Base-by-base conservation (phyloP, 2,888 invertebrate species). In the Torymus tubicola region DNA sequence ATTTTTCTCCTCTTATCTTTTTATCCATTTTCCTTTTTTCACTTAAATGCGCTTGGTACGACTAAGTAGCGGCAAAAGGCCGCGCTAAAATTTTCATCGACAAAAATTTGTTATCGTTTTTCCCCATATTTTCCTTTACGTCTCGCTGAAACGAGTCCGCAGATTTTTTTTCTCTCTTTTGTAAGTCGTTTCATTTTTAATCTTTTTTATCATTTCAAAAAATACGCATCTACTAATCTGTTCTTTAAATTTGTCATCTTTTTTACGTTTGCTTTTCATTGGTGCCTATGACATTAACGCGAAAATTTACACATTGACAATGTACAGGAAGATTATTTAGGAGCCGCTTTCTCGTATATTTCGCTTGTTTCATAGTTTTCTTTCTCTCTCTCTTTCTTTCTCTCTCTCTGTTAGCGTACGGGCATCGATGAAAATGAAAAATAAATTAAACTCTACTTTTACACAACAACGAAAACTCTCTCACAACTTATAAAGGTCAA, bases 11-110 rank as follows among this genome's bases (percentile, higher is more conserved):
- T 21, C 53, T 24, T 57, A 77, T 57, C 53, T 63, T 73, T 60
- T 64, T 74, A 80, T 77, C 50, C 61, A 60, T 55, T 64, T 84
- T 50, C 31, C n/a, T 77, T 70, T 61, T 14, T 12, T n/a, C 85
- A 86, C 84, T 87, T 90, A 90, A 90, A 90, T 90, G 90, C 90
- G 87, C 83, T 90, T 88, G 90, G 90, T 90, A 90, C 89, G 90
- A 90, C 89, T 88, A 88, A 85, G 75, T 83, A 81, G 74, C 82
- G 82, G 83, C 84, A 84, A 87, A 85, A 87, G 86, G 86, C 87
- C 87, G 86, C 86, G 82, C 87, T 88, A 85, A 81, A 42, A 42
- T 42, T 42, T 74, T 87, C 86, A 84, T 84, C 83, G 85, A 86
- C 84, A 86, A 86, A 85, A 55, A 58, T 72, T 78, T 81, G 24